A percentile compares a stretch with the other conserved stretches of the same genome.
phyloP scores from a whole-genome alignment of 2,888 invertebrate species.

The Piscicola geometra region DNA sequence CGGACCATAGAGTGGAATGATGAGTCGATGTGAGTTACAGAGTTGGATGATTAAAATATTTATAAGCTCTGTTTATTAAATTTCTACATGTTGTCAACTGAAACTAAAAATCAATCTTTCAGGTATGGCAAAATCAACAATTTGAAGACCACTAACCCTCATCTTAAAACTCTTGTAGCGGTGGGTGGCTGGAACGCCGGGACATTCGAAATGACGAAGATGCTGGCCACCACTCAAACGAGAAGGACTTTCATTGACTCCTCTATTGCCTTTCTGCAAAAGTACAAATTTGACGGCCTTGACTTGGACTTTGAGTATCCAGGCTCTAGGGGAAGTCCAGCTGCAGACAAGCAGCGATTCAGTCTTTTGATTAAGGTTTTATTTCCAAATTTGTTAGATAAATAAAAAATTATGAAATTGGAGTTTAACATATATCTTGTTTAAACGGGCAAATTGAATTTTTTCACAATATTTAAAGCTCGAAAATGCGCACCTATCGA shows the following conservation, averaged over 20 bases:
- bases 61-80: background rate
- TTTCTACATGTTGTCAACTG: background rate
- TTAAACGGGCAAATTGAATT: no score
- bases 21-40: constrained; percentile 52
- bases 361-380: constrained; percentile 46
- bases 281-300: constrained; percentile 71
- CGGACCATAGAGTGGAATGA: constrained; percentile 89
- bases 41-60: constrained; percentile 41
- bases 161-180: constrained; percentile 35
- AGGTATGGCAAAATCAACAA: constrained; percentile 38
- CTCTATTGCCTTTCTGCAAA: constrained; percentile 47
- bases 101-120: background rate
- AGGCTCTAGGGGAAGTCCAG: constrained; percentile 48
- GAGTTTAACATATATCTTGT: no score
- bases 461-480: no score
- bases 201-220: constrained; percentile 43
- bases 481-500: no score
- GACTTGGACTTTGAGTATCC: constrained; percentile 94
- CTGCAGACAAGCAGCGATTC: constrained; percentile 48
- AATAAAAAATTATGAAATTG: background rate
- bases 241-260: constrained; percentile 46
- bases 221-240: constrained; percentile 42
- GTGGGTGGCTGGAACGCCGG: constrained; percentile 45
- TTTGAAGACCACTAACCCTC: constrained; percentile 30
- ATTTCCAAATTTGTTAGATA: no score